These are phyloP conservation scores for Pantherophis alleghaniensis DNA, from an alignment of 2,797 vertebrate species.

Conservation along the genomic window DNA sequence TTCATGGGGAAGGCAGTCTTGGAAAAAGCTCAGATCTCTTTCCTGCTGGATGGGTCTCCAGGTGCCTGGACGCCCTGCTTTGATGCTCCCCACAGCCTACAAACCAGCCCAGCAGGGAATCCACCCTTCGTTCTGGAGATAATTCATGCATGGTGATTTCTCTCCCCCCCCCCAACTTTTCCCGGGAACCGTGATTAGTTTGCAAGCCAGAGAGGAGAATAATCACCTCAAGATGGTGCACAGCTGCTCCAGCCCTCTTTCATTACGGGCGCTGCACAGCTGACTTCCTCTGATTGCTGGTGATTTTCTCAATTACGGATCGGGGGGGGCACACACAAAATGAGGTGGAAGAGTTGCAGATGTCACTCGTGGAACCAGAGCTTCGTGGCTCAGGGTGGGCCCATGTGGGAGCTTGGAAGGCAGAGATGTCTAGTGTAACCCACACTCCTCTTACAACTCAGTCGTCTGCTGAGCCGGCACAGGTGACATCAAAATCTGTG, in stretches of 20 bases:
- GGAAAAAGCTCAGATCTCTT: not conserved
- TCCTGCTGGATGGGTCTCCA: not conserved
- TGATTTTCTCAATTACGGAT: slow-evolving; percentile 51
- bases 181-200: slow-evolving; percentile 39
- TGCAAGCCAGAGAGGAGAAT: slow-evolving; percentile 50
- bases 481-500: not conserved
- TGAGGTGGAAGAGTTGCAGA: slow-evolving; percentile 24
- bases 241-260: slow-evolving; percentile 61
- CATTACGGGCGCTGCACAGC: slow-evolving; percentile 51
- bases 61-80: not conserved
- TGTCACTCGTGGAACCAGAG: slow-evolving; percentile 29
- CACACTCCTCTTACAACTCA: not conserved
- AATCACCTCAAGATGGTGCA: slow-evolving; percentile 50
- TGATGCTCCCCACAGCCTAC: not conserved
- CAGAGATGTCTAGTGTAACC: not conserved
- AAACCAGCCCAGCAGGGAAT: not conserved
- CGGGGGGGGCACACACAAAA: slow-evolving; percentile 4
- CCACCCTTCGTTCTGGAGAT: not conserved
- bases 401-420: not conserved
- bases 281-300: slow-evolving; percentile 55
- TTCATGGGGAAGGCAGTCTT: not conserved
- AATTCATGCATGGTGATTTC: slow-evolving; percentile 43
- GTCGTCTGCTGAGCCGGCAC: not conserved
- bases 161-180: not conserved
- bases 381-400: not conserved